These are phyloP conservation scores for Lacanobia oleracea DNA, from an alignment of 2,888 invertebrate genomes.

Conservation along the genomic window DNA sequence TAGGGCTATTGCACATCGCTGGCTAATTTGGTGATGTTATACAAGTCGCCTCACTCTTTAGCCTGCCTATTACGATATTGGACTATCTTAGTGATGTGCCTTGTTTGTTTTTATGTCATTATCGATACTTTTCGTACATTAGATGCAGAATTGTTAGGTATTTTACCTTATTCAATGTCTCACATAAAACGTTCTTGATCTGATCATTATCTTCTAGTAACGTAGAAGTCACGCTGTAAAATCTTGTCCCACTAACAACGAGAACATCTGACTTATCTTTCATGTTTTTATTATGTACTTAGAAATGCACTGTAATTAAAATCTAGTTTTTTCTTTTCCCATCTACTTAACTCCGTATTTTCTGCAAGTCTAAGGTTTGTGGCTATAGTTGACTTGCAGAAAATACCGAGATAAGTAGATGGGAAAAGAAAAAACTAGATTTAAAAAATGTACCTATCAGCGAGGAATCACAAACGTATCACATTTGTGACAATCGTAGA, in stretches of 20 bases:
- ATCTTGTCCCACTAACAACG: no score
- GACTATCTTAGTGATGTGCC: slow-evolving; percentile 76
- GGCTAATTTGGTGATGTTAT: slow-evolving; percentile 90
- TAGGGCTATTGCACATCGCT: slow-evolving; percentile 87
- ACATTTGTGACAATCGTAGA: background rate
- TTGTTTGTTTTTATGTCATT: slow-evolving; percentile 35
- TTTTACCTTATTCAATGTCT: background rate
- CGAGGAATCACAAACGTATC: background rate
- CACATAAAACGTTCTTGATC: background rate
- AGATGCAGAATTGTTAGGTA: background rate
- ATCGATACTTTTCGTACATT: slow-evolving; percentile 10
- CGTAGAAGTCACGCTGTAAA: no score
- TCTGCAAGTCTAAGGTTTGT: no score
- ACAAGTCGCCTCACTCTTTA: slow-evolving; percentile 90
- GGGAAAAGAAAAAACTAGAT: no score
- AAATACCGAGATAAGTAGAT: no score
- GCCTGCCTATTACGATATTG: slow-evolving; percentile 89
- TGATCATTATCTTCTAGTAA: no score
- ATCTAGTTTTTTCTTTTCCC: background rate
- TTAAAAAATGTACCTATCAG: no score
- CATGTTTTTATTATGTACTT: no score
- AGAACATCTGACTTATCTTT: no score
- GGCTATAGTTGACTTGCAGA: no score
- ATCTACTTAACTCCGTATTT: no score
- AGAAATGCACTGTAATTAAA: no score